Percentiles rank a stretch among this genome's conserved stretches.
phyloP scores from a whole-genome alignment of 1,140 invertebrate genomes.

The Antheraea pernyi region DNA sequence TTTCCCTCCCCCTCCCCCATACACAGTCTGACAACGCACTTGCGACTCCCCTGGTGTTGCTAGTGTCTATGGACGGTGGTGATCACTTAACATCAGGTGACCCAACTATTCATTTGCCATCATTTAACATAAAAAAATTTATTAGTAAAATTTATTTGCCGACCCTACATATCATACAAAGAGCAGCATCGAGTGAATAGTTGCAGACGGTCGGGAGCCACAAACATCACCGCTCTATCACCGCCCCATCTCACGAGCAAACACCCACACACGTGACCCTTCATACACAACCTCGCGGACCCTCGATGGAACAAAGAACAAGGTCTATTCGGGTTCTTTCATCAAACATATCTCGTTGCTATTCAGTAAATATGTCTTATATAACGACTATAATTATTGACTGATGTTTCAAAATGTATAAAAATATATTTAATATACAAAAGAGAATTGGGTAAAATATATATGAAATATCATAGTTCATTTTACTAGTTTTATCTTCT shows the following conservation, averaged over 20 bases:
- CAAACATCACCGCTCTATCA: conserved; percentile 60
- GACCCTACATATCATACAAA: conserved; percentile 20
- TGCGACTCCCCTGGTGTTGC: too few relatives aligned
- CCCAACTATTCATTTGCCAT: too few relatives aligned
- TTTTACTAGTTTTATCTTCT: too few relatives aligned
- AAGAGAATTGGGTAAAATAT: too few relatives aligned
- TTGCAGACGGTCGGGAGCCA: conserved; percentile 48
- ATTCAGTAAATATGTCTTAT: not conserved
- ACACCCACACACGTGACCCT: conserved; percentile 35
- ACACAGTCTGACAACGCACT: too few relatives aligned
- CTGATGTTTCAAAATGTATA: too few relatives aligned
- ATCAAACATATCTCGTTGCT: not conserved
- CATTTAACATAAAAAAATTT: too few relatives aligned
- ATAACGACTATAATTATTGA: not conserved
- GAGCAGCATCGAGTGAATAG: conserved; percentile 50
- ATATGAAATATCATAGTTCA: too few relatives aligned
- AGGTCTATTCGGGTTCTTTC: not conserved
- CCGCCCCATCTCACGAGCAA: conserved; percentile 61
- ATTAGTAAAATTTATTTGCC: conserved; percentile 8
- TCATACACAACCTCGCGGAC: not conserved
- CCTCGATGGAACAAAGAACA: not conserved
- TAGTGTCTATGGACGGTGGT: too few relatives aligned
- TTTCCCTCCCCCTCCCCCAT: too few relatives aligned
- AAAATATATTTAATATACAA: too few relatives aligned
- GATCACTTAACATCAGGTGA: too few relatives aligned